phyloP scores from a whole-genome alignment of 1,140 invertebrate genomes.

The Coenobita brevimanus region DNA sequence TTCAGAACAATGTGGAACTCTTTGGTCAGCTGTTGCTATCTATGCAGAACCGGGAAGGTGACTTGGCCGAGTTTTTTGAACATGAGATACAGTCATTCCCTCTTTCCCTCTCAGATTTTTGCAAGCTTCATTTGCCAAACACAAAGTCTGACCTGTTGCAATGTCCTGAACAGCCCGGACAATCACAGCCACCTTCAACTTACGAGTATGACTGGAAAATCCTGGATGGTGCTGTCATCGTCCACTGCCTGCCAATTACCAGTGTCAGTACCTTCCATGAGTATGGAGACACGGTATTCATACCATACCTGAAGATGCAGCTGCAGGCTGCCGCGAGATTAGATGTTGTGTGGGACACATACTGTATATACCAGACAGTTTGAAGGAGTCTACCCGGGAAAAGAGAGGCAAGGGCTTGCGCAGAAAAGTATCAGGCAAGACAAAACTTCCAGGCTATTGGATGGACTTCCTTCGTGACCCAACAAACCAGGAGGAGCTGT shows the following conservation, averaged over 20 bases:
- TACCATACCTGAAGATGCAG: too few species aligned
- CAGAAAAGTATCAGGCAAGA: not conserved
- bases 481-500: slow-evolving; percentile 7
- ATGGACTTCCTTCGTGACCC: slow-evolving; percentile 9
- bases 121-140: not conserved
- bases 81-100: not conserved
- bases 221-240: slow-evolving; percentile 1
- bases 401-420: not conserved
- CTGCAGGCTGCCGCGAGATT: too few species aligned
- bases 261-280: slow-evolving; percentile 24
- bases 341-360: too few species aligned
- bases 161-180: not conserved
- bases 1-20: slow-evolving; percentile 3
- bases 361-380: not conserved
- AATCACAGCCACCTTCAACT: slow-evolving; percentile 3
- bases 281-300: slow-evolving; percentile 1
- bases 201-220: slow-evolving; percentile 1
- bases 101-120: slow-evolving; percentile 10
- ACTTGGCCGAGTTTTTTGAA: not conserved
- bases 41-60: slow-evolving; percentile 11
- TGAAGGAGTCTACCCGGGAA: slow-evolving; percentile 6
- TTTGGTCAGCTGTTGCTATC: slow-evolving; percentile 2
- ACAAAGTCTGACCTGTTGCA: not conserved
- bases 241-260: not conserved
- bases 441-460: too few species aligned